Percentiles rank a stretch among this genome's conserved stretches.
These are phyloP conservation scores for Enteromius viviparus DNA, from an alignment of 2,797 vertebrate species.

Conservation along the genomic window DNA sequence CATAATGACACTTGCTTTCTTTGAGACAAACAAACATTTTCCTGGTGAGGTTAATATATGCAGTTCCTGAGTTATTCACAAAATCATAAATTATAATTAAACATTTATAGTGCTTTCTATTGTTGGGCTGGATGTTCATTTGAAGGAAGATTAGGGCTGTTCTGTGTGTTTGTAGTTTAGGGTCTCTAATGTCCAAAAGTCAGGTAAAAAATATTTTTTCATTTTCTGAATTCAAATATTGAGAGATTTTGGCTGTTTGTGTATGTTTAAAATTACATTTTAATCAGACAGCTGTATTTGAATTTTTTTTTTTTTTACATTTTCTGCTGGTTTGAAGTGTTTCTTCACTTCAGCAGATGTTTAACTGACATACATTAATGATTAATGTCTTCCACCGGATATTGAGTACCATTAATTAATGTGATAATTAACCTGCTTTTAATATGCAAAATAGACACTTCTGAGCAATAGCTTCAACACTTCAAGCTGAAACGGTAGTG, in stretches of 20 bases:
- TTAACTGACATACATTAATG: background rate
- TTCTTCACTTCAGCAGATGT: background rate
- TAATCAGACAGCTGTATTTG: background rate
- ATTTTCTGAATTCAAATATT: background rate
- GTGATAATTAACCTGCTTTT: conserved; percentile 1
- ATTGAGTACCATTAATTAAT: background rate
- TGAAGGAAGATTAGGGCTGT: background rate
- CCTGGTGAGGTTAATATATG: background rate
- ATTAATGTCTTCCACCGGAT: background rate
- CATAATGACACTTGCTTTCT: background rate
- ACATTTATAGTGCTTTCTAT: background rate
- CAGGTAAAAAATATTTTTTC: background rate
- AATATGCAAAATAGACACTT: conserved; percentile 24
- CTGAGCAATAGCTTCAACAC: background rate
- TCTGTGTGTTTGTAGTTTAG: background rate
- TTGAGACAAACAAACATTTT: background rate
- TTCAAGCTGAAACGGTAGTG: background rate
- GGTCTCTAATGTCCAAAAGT: background rate
- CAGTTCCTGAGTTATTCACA: background rate
- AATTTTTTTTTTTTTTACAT: background rate
- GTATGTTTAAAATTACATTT: background rate
- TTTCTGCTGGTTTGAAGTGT: background rate
- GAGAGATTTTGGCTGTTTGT: no score
- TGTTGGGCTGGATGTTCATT: background rate
- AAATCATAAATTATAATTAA: background rate